Percentiles rank a stretch among this genome's conserved stretches.
Conservation (phyloP, 2,113 vertebrate genomes). For the Paedocypris sp. region DNA sequence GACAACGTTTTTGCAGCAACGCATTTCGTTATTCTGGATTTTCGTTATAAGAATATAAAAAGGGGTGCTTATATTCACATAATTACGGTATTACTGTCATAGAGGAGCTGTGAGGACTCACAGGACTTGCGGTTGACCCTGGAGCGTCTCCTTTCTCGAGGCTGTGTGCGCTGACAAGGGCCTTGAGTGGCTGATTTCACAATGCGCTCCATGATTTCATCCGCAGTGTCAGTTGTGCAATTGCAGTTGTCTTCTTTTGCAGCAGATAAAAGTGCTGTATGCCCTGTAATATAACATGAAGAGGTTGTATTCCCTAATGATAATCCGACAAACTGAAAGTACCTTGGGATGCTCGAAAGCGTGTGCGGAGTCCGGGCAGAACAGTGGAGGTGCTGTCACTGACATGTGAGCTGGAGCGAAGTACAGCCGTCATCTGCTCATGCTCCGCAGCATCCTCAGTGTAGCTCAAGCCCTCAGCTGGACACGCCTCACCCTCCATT, state of each 20-base stretch:
- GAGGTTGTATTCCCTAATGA: no score
- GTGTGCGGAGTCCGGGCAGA: conserved; percentile 67
- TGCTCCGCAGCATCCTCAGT: conserved; percentile 81
- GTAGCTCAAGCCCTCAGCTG: conserved; percentile 68
- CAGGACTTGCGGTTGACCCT: conserved; percentile 88
- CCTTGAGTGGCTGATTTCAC: conserved; percentile 93
- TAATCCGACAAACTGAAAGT: no score
- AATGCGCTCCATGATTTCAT: conserved; percentile 98
- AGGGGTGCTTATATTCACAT: no score
- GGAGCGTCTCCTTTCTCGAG: conserved; percentile 84
- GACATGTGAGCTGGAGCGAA: conserved; percentile 59
- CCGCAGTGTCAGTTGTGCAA: conserved; percentile 78
- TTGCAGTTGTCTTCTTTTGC: conserved; percentile 70
- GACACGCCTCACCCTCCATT: conserved; percentile 54
- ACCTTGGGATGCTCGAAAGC: conserved; percentile 73
- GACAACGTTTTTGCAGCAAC: no score
- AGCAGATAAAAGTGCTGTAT: conserved; percentile 68
- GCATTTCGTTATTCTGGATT: no score
- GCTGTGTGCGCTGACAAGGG: conserved; percentile 77
- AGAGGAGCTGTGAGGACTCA: conserved; percentile 53
- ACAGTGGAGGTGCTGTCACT: conserved; percentile 59
- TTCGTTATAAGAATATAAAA: no score
- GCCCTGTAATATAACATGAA: conserved; percentile 57
- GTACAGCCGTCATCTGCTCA: conserved; percentile 91
- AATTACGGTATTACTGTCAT: neutral